A percentile compares a stretch with the other conserved stretches of the same genome.
phyloP scores from a whole-genome alignment of 2,113 vertebrate genomes.

The Gymnogyps californianus region DNA sequence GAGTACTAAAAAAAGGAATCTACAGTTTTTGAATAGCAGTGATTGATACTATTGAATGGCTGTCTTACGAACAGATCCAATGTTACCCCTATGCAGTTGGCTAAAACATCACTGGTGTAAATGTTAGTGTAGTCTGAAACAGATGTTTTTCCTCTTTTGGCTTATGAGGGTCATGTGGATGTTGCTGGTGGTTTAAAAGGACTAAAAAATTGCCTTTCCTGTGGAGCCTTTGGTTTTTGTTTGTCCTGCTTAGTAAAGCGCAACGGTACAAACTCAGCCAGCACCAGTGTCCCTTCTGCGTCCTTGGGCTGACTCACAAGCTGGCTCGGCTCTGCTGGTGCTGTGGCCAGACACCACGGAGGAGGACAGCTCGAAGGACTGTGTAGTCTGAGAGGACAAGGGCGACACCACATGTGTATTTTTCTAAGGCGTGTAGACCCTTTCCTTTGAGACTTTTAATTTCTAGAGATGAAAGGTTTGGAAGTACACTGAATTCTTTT shows the following conservation, averaged over 20 bases:
- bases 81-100: neutral
- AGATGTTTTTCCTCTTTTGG: neutral
- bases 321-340: neutral
- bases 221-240: neutral
- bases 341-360: neutral
- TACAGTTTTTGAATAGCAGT: neutral
- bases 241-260: neutral
- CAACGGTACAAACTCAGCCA: neutral
- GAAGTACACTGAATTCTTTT: neutral
- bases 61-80: neutral
- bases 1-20: neutral
- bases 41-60: neutral
- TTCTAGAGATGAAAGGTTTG: neutral
- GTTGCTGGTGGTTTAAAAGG: neutral
- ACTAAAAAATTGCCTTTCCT: neutral
- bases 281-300: neutral
- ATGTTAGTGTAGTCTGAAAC: neutral
- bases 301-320: neutral
- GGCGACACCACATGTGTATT: neutral
- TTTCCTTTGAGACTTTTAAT: neutral
- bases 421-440: neutral
- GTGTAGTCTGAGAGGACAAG: neutral
- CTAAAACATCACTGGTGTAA: neutral
- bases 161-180: neutral
- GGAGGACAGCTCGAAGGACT: neutral